phyloP scores from a whole-genome alignment of 2,113 vertebrate genomes.

The Laticauda colubrina region DNA sequence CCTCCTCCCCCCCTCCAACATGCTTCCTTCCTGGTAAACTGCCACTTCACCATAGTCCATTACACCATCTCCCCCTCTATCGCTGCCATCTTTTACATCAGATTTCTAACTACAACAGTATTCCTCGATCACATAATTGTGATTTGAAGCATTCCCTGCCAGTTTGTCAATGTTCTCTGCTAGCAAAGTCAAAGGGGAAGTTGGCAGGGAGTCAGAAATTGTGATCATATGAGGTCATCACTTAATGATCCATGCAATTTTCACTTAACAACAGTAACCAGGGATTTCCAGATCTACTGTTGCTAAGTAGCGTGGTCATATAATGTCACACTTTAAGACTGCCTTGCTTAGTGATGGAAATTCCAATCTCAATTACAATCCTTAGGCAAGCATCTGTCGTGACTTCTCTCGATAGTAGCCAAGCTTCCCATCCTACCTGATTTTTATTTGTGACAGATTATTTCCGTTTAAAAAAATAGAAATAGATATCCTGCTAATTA shows the following conservation, averaged over 20 bases:
- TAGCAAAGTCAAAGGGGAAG: neutral
- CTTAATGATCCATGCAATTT: neutral
- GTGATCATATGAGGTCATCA: neutral
- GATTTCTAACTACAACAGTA: neutral
- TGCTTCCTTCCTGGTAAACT: neutral
- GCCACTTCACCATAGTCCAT: neutral
- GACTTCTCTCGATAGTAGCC: neutral
- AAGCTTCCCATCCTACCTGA: neutral
- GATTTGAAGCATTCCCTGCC: neutral
- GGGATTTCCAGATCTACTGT: neutral
- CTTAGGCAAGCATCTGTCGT: neutral
- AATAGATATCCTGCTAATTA: neutral
- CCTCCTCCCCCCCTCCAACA: neutral
- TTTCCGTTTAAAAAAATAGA: neutral
- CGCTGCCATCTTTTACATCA: neutral
- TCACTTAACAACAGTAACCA: neutral
- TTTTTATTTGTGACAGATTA: neutral
- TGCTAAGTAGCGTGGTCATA: neutral
- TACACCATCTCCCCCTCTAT: neutral
- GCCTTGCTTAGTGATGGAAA: neutral
- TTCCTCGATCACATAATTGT: neutral
- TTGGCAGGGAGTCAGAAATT: neutral
- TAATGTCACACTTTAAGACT: neutral
- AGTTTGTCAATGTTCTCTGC: neutral
- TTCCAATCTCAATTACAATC: neutral